Conservation (phyloP, 2,888 invertebrate species). For the Heliconius aoede region DNA sequence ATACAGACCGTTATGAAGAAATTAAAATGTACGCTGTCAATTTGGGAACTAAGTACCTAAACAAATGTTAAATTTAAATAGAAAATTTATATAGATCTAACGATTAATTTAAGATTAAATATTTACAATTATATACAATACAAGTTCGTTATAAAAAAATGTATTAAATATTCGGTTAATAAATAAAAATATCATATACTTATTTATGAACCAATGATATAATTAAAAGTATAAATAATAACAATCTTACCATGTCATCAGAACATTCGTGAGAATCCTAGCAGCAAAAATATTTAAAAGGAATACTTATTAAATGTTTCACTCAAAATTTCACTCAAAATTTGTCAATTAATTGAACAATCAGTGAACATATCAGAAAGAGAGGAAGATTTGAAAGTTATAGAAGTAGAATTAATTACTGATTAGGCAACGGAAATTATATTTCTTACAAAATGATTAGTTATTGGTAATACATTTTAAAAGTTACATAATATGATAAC, state of each 20-base stretch:
- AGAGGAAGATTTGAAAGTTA: too few relatives aligned
- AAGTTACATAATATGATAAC: not conserved
- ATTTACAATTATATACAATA: not conserved
- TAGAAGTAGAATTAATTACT: too few relatives aligned
- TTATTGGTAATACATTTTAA: not conserved
- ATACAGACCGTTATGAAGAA: too few relatives aligned
- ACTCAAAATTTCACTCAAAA: not conserved
- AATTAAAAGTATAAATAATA: not conserved
- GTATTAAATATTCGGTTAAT: not conserved
- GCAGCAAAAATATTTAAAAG: conserved; percentile 57
- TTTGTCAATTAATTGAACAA: not conserved
- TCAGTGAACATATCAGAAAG: not conserved
- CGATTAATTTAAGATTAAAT: not conserved
- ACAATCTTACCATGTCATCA: conserved; percentile 73
- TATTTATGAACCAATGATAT: not conserved
- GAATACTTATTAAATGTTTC: conserved; percentile 6
- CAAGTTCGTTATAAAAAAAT: not conserved
- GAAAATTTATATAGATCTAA: not conserved
- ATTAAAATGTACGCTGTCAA: not conserved
- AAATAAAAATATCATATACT: not conserved
- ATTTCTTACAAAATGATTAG: too few relatives aligned
- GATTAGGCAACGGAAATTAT: too few relatives aligned
- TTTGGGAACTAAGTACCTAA: not conserved
- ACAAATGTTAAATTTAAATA: not conserved
- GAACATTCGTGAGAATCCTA: conserved; percentile 72